Conservation (phyloP, 1,140 invertebrate genomes). For the Atta texana region DNA sequence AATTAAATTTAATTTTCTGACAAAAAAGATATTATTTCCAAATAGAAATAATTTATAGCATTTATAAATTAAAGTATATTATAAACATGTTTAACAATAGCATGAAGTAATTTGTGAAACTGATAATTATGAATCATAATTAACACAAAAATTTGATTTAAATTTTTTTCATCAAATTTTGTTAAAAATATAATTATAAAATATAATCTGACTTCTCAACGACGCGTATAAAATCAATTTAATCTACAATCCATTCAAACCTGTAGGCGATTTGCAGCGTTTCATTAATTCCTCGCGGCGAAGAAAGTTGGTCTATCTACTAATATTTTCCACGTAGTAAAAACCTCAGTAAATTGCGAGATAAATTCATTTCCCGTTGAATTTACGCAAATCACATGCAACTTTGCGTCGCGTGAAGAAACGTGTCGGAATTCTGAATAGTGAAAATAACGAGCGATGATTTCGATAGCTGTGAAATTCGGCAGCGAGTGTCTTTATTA, state of each 20-base stretch:
- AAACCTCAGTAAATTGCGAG: background rate
- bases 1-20: background rate
- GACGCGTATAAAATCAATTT: background rate
- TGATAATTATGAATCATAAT: background rate
- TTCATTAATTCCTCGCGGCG: slow-evolving; percentile 30
- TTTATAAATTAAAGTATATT: background rate
- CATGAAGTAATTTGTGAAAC: background rate
- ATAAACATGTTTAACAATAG: background rate
- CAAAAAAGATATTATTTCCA: background rate
- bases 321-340: slow-evolving; percentile 5
- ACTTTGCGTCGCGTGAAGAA: background rate
- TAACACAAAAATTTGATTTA: background rate
- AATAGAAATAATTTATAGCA: background rate
- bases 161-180: background rate
- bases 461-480: slow-evolving; percentile 23
- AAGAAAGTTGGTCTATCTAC: slow-evolving; percentile 4
- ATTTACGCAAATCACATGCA: slow-evolving; percentile 34
- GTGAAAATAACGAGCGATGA: slow-evolving; percentile 10
- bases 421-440: background rate
- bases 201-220: background rate
- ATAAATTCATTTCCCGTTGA: slow-evolving; percentile 31
- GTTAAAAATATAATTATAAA: background rate
- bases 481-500: background rate
- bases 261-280: slow-evolving; percentile 2
- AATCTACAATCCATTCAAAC: background rate